phyloP scores from a whole-genome alignment of 2,797 vertebrate species.

The Tragopan temminckii region DNA sequence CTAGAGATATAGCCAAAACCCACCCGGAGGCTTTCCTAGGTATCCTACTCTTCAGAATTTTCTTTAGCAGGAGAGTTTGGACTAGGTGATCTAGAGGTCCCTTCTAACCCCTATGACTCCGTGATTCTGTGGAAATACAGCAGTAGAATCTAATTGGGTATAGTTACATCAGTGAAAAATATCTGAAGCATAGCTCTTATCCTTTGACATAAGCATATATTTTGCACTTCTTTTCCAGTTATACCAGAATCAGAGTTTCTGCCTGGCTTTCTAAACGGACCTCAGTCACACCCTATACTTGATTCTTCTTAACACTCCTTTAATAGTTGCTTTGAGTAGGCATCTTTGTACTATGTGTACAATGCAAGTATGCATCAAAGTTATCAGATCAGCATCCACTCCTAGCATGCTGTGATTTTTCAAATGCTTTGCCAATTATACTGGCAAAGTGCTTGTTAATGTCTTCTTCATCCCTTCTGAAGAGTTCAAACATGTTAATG shows the following conservation, averaged over 20 bases:
- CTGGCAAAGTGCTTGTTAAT: slow-evolving; percentile 29
- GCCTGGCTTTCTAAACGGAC: not conserved
- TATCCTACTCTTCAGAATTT: too few relatives aligned
- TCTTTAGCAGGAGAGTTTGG: too few relatives aligned
- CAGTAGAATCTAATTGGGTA: not conserved
- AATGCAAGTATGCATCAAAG: not conserved
- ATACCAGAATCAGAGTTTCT: not conserved
- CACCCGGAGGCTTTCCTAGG: too few relatives aligned
- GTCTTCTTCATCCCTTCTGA: slow-evolving; percentile 41
- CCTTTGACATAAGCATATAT: not conserved
- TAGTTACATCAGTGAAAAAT: not conserved
- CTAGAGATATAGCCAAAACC: too few relatives aligned
- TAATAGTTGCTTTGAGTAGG: not conserved
- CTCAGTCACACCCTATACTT: not conserved
- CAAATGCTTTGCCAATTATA: slow-evolving; percentile 22
- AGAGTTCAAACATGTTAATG: slow-evolving; percentile 66
- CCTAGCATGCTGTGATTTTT: not conserved
- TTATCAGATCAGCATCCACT: not conserved
- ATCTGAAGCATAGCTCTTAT: not conserved
- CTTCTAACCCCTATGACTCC: too few relatives aligned
- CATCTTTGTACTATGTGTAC: not conserved
- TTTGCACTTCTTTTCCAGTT: not conserved
- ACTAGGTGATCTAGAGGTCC: too few relatives aligned
- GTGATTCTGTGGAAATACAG: not conserved
- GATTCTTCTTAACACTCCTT: not conserved